Percentiles rank a stretch among this genome's conserved stretches.
Evolutionary conservation across 2,888 invertebrate genomes (phyloP).

Genomic region (Hemaris fuciformis): DNA sequence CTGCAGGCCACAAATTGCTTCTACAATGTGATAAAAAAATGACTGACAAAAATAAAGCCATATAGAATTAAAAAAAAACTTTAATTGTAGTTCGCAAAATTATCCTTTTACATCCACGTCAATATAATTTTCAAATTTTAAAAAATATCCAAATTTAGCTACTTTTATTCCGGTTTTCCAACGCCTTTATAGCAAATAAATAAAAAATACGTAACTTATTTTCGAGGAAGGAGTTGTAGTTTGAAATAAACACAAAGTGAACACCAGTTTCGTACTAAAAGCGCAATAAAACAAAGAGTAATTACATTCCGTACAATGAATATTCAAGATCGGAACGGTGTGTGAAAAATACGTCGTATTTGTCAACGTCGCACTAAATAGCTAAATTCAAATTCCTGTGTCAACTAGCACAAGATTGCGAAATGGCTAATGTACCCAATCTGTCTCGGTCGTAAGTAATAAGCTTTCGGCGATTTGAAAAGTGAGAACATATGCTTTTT

Average conservation of each 20-base stretch:
- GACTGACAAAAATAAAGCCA: too few species aligned
- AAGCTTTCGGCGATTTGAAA: slow-evolving; percentile 21
- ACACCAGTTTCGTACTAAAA: neutral
- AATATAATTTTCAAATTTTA: too few species aligned
- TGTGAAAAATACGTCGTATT: slow-evolving; percentile 4
- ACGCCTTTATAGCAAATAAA: neutral
- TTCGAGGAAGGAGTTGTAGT: neutral
- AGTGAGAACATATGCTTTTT: too few species aligned
- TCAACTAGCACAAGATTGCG: slow-evolving; percentile 23
- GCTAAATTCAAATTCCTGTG: slow-evolving; percentile 15
- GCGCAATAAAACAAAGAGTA: neutral
- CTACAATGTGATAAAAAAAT: too few species aligned
- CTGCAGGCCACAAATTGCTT: too few species aligned
- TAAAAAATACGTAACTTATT: neutral
- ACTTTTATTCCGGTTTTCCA: too few species aligned
- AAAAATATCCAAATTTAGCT: too few species aligned
- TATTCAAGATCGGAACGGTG: neutral
- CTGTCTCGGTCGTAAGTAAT: slow-evolving; percentile 19
- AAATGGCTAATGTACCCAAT: slow-evolving; percentile 32
- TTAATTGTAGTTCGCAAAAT: too few species aligned
- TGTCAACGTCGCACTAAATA: slow-evolving; percentile 8
- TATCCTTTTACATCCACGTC: too few species aligned
- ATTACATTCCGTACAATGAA: neutral
- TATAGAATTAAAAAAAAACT: too few species aligned
- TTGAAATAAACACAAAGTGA: neutral